Evolutionary conservation across 2,888 invertebrate genomes (phyloP).

Genomic region (Belgica antarctica): DNA sequence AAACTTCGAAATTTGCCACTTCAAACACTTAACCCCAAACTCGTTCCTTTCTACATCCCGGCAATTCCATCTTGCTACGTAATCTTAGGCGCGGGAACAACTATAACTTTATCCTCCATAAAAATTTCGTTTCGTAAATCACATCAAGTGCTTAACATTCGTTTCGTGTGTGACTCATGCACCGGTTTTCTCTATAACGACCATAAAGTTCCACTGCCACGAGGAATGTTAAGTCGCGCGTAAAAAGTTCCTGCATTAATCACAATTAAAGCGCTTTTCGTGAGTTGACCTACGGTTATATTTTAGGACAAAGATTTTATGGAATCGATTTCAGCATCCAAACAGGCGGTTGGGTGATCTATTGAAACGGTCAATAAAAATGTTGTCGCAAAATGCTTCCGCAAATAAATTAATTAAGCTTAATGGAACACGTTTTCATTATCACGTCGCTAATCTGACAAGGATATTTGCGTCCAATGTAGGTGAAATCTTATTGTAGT

Average conservation of each 20-base stretch:
- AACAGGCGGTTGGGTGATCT: too few relatives aligned
- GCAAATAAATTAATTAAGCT: slow-evolving; percentile 24
- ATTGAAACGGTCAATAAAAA: neutral
- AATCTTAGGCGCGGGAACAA: slow-evolving; percentile 1
- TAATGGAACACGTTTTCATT: neutral
- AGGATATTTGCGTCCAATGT: neutral
- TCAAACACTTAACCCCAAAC: too few relatives aligned
- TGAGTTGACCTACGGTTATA: slow-evolving; percentile 7
- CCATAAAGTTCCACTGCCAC: neutral
- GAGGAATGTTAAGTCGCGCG: slow-evolving; percentile 29
- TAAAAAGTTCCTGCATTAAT: slow-evolving; percentile 28
- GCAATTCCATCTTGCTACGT: too few relatives aligned
- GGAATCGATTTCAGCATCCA: too few relatives aligned
- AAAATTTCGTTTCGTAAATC: slow-evolving; percentile 8
- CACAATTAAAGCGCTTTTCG: slow-evolving; percentile 27
- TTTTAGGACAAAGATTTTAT: too few relatives aligned
- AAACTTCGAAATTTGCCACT: too few relatives aligned
- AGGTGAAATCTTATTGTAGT: neutral
- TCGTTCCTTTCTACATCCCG: too few relatives aligned
- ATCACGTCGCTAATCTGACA: neutral
- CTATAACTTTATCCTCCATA: neutral
- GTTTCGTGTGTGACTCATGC: slow-evolving; percentile 33
- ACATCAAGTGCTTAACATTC: slow-evolving; percentile 26
- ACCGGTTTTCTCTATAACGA: slow-evolving; percentile 34
- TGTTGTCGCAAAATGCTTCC: slow-evolving; percentile 18